Conservation (phyloP, 2,113 vertebrate species). For the Platanista minor region DNA sequence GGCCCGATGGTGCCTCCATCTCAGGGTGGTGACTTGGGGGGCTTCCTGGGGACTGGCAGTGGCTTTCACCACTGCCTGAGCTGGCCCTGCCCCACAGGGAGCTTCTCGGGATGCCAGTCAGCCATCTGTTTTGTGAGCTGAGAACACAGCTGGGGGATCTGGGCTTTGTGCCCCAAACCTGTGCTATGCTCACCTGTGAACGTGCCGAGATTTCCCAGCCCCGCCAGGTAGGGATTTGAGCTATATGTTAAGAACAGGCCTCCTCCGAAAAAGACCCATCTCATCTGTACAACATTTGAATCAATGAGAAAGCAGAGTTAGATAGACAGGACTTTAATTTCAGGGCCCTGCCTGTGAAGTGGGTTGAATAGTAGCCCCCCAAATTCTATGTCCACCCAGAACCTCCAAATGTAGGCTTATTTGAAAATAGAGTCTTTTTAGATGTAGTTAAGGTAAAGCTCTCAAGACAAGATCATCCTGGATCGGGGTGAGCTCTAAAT, state of each 20-base stretch:
- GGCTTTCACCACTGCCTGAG: neutral
- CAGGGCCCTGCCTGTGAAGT: neutral
- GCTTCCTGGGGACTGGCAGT: rapidly evolving
- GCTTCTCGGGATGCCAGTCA: neutral
- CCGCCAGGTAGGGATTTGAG: neutral
- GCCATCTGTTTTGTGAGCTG: neutral
- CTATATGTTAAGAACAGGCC: neutral
- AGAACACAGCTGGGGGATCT: neutral
- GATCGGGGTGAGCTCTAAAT: neutral
- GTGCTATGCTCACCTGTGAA: neutral
- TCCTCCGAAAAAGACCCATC: neutral
- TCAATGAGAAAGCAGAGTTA: neutral
- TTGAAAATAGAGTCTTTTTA: neutral
- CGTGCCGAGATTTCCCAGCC: neutral
- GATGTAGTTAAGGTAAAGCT: neutral
- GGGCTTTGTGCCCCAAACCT: neutral
- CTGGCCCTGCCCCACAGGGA: neutral
- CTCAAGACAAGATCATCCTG: neutral
- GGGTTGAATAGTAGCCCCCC: neutral
- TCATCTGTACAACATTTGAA: neutral
- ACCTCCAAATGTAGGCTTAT: neutral
- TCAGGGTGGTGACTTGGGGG: rapidly evolving
- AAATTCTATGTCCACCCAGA: neutral
- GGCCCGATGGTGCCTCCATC: neutral
- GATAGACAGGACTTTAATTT: neutral